Conservation (phyloP, 2,113 vertebrate genomes). For the Donacobius atricapilla region DNA sequence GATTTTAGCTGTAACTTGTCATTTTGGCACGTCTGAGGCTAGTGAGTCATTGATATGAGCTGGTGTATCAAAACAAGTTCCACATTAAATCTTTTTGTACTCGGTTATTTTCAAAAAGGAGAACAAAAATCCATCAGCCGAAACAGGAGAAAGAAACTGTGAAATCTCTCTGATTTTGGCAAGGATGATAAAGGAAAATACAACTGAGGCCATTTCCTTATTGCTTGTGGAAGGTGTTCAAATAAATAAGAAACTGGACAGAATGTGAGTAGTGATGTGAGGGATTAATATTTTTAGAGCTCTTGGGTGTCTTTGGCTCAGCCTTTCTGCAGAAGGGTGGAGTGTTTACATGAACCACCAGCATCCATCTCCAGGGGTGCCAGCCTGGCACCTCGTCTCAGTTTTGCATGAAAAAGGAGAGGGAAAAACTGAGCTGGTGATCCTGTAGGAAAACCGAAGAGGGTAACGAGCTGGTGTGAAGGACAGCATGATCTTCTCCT, state of each 20-base stretch:
- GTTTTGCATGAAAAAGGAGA: not conserved
- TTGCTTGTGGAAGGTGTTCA: not conserved
- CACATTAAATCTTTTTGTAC: not conserved
- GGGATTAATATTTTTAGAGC: not conserved
- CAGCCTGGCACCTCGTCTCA: not conserved
- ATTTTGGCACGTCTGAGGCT: not conserved
- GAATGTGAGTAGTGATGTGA: not conserved
- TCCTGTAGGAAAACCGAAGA: not conserved
- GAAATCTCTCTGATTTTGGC: not conserved
- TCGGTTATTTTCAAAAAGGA: not conserved
- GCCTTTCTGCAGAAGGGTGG: not conserved
- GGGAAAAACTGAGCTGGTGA: not conserved
- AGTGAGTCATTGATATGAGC: not conserved
- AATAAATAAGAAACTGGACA: not conserved
- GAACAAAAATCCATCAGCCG: not conserved
- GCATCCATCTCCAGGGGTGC: not conserved
- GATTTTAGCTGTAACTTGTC: not conserved
- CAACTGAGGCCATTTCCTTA: not conserved
- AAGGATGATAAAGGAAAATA: not conserved
- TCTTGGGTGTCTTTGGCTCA: not conserved
- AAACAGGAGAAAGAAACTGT: not conserved
- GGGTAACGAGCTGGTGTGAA: not conserved
- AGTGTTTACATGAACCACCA: not conserved
- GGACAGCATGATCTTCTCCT: not conserved
- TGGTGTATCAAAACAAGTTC: not conserved